Conservation (phyloP, 2,888 invertebrate species). For the Orthosia gothica region DNA sequence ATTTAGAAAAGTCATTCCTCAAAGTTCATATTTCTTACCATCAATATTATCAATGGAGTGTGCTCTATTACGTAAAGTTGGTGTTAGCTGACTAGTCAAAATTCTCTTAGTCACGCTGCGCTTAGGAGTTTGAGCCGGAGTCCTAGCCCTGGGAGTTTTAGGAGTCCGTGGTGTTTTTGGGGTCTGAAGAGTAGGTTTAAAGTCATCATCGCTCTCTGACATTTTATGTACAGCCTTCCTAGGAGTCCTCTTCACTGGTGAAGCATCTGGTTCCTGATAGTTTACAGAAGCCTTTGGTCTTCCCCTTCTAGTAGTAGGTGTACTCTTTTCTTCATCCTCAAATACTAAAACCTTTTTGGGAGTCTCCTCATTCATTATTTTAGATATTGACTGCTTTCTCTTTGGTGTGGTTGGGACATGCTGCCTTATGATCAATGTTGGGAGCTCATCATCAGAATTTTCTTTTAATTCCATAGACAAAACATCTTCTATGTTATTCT, state of each 20-base stretch:
- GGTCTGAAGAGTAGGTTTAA: constrained; percentile 72
- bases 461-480: constrained; percentile 85
- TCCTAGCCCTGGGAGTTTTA: constrained; percentile 70
- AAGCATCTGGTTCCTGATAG: constrained; percentile 81
- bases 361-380: constrained; percentile 76
- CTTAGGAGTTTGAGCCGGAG: constrained; percentile 77
- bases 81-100: constrained; percentile 83
- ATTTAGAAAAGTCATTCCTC: neutral
- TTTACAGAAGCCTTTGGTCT: constrained; percentile 76
- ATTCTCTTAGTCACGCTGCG: constrained; percentile 80
- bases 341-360: constrained; percentile 84
- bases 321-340: constrained; percentile 78
- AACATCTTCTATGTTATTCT: constrained; percentile 80
- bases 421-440: constrained; percentile 85
- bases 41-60: constrained; percentile 84
- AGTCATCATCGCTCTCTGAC: constrained; percentile 83
- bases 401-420: constrained; percentile 82
- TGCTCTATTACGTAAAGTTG: constrained; percentile 80
- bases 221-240: constrained; percentile 73
- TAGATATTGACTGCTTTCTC: constrained; percentile 78
- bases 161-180: constrained; percentile 73
- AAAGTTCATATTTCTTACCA: constrained; percentile 75
- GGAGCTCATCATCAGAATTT: constrained; percentile 87
- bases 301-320: constrained; percentile 78
- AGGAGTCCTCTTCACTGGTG: constrained; percentile 80